Conservation (phyloP, 2,888 invertebrate genomes). For the Miltochrista miniata region DNA sequence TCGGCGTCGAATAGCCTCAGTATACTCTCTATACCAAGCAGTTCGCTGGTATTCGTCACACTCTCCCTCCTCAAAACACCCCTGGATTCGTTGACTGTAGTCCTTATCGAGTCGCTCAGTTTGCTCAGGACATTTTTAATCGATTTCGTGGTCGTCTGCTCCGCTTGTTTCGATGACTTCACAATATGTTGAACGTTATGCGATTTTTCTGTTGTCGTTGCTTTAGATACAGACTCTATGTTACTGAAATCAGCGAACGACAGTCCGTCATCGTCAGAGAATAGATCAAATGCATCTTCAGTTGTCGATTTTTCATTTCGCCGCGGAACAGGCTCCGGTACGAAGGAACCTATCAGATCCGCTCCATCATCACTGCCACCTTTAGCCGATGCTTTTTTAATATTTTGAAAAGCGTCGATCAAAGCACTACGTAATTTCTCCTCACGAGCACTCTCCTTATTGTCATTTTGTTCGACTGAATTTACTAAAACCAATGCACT, state of each 20-base stretch:
- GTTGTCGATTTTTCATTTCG: constrained; percentile 49
- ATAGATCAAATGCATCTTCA: constrained; percentile 64
- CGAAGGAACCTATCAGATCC: constrained; percentile 68
- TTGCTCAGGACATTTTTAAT: constrained; percentile 60
- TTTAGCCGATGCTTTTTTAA: constrained; percentile 71
- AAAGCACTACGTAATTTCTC: constrained; percentile 72
- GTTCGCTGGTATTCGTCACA: constrained; percentile 35
- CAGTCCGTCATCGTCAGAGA: constrained; percentile 72
- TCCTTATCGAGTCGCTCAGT: constrained; percentile 61
- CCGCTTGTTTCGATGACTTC: constrained; percentile 57
- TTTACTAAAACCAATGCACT: constrained; percentile 59
- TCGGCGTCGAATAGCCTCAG: constrained; percentile 83
- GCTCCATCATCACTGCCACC: constrained; percentile 66
- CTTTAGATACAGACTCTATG: constrained; percentile 48
- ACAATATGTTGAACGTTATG: constrained; percentile 78
- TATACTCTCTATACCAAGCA: constrained; percentile 76
- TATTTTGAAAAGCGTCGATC: constrained; percentile 77
- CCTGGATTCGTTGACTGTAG: constrained; percentile 69
- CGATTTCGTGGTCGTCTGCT: constrained; percentile 58
- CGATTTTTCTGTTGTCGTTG: constrained; percentile 66
- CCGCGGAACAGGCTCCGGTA: constrained; percentile 40
- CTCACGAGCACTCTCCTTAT: constrained; percentile 65
- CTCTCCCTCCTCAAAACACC: constrained; percentile 46
- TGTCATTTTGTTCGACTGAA: constrained; percentile 56
- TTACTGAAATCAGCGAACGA: constrained; percentile 68